Percentiles rank a stretch among this genome's conserved stretches.
Evolutionary conservation across 2,113 vertebrate species (phyloP).

Genomic region (Bos indicus): DNA sequence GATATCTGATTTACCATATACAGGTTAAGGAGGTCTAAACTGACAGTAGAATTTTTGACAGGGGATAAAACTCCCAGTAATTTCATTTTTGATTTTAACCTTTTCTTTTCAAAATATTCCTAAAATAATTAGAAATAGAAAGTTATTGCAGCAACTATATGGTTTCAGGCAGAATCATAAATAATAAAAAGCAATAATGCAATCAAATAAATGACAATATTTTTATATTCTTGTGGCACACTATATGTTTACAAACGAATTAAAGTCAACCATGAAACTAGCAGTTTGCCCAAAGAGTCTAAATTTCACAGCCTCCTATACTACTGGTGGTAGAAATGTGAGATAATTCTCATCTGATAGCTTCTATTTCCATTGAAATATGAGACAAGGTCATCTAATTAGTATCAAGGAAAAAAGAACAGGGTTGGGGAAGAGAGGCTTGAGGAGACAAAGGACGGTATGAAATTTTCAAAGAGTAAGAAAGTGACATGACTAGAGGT

Average conservation of each 20-base stretch:
- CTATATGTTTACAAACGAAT: neutral
- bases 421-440: neutral
- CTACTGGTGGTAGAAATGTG: neutral
- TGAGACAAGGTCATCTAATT: neutral
- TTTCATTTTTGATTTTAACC: constrained; percentile 85
- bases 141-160: neutral
- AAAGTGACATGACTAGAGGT: neutral
- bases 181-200: neutral
- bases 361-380: neutral
- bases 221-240: neutral
- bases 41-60: constrained; percentile 73
- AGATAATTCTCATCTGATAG: neutral
- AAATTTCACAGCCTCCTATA: neutral
- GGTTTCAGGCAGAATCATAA: neutral
- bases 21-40: constrained; percentile 91
- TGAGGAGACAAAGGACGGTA: neutral
- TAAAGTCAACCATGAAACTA: neutral
- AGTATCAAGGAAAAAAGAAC: neutral
- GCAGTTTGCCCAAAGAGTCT: neutral
- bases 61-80: constrained; percentile 74
- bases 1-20: constrained; percentile 94
- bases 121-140: constrained; percentile 72
- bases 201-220: neutral
- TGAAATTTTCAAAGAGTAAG: neutral
- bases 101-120: constrained; percentile 96